Evolutionary conservation across 35 echinoderm and acorn worm species (phyloP).

Genomic region (Heliocidaris erythrogramma): DNA sequence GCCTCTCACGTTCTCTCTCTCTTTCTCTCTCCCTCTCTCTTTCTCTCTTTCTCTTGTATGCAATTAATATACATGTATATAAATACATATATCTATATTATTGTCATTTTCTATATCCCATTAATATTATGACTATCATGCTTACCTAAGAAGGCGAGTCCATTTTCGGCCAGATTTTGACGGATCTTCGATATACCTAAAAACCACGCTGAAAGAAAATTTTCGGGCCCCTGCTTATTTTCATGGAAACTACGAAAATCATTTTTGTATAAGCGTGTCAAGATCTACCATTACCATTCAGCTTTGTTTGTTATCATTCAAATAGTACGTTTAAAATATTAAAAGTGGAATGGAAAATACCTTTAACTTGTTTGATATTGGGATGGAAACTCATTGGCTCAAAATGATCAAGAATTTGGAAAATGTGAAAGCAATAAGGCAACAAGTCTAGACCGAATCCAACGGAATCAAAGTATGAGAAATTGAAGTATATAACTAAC

Average conservation of each 20-base stretch:
- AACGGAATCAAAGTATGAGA: background rate
- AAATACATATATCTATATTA: background rate
- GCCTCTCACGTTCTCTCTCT: background rate
- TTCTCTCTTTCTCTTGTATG: background rate
- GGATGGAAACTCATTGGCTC: background rate
- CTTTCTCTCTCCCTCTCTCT: background rate
- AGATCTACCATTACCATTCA: no score
- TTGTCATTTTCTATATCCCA: background rate
- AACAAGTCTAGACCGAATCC: background rate
- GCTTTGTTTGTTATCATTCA: no score
- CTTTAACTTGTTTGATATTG: background rate
- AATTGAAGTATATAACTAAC: background rate
- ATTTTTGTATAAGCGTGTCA: no score
- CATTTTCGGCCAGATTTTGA: no score
- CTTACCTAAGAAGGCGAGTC: no score
- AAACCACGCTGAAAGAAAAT: no score
- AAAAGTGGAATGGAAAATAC: background rate
- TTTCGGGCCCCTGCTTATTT: no score
- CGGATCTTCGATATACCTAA: no score
- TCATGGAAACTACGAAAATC: no score
- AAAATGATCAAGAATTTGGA: background rate
- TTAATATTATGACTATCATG: no score
- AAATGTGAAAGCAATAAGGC: background rate
- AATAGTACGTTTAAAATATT: no score
- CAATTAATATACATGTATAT: background rate